phyloP scores from a whole-genome alignment of 1,140 invertebrate species.

The Drosophila mauritiana region DNA sequence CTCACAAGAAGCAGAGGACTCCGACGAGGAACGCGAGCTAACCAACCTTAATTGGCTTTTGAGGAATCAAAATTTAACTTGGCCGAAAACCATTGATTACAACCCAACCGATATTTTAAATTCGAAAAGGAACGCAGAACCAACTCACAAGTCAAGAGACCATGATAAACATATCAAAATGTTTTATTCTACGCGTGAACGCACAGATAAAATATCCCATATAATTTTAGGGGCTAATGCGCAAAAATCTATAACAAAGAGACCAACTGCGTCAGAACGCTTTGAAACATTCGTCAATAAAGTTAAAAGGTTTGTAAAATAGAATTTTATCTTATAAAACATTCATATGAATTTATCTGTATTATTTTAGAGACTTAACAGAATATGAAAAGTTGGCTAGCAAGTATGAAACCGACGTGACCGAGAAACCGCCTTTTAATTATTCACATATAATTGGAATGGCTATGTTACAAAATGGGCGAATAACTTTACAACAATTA shows the following conservation, averaged over 20 bases:
- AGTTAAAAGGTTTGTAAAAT: constrained; percentile 60
- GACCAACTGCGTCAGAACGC: constrained; percentile 63
- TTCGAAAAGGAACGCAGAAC: background rate
- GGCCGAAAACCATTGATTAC: constrained; percentile 56
- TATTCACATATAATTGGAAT: constrained; percentile 84
- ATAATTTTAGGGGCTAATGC: constrained; percentile 6
- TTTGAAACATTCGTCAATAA: constrained; percentile 75
- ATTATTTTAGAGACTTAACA: constrained; percentile 51
- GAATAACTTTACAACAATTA: constrained; percentile 80
- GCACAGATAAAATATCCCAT: constrained; percentile 4
- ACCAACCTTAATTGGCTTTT: constrained; percentile 80
- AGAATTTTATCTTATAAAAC: background rate
- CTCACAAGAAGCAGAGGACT: constrained; percentile 14
- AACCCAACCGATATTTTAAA: constrained; percentile 21
- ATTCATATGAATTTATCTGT: background rate
- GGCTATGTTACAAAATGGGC: constrained; percentile 79
- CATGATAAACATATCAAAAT: constrained; percentile 2
- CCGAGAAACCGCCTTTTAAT: constrained; percentile 80
- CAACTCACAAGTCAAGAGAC: background rate
- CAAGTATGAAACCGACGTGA: constrained; percentile 69
- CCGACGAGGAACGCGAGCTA: constrained; percentile 71
- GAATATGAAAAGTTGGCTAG: constrained; percentile 67
- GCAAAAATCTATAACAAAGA: constrained; percentile 22
- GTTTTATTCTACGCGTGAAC: background rate
- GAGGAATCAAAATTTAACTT: constrained; percentile 68